These are phyloP conservation scores for Heteropelma amictum DNA, from an alignment of 2,888 invertebrate species.

Conservation along the genomic window DNA sequence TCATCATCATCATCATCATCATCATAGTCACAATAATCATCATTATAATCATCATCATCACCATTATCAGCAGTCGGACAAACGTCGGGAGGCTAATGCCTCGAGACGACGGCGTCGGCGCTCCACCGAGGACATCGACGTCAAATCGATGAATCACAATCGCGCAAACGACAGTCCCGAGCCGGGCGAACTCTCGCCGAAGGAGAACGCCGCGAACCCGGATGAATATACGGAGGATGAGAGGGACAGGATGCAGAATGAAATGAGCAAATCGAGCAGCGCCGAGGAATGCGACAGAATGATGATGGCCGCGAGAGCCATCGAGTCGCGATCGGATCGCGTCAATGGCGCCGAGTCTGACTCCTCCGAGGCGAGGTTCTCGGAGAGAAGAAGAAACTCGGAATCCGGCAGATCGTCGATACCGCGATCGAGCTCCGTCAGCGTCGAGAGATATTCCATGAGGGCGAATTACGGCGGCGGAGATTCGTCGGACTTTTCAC, in stretches of 20 bases:
- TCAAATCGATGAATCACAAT: constrained; percentile 32
- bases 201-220: constrained; percentile 28
- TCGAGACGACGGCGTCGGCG: constrained; percentile 52
- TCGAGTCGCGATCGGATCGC: constrained; percentile 26
- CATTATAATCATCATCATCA: constrained; percentile 38
- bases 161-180: constrained; percentile 37
- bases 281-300: constrained; percentile 55
- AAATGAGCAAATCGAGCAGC: constrained; percentile 59
- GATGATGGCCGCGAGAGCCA: constrained; percentile 44
- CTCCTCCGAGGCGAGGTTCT: constrained; percentile 63
- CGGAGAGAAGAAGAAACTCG: constrained; percentile 68
- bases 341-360: constrained; percentile 64
- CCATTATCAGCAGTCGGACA: constrained; percentile 51
- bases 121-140: constrained; percentile 53
- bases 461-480: constrained; percentile 71
- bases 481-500: constrained; percentile 75
- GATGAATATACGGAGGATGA: constrained; percentile 45
- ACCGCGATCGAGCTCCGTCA: constrained; percentile 74
- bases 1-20: constrained; percentile 35
- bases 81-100: constrained; percentile 36
- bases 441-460: constrained; percentile 75
- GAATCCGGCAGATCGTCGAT: constrained; percentile 75
- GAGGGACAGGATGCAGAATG: constrained; percentile 48
- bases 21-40: constrained; percentile 36
- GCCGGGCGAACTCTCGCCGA: background rate